Evolutionary conservation across 2,113 vertebrate genomes (phyloP).

Genomic region (Callopanchax toddi): DNA sequence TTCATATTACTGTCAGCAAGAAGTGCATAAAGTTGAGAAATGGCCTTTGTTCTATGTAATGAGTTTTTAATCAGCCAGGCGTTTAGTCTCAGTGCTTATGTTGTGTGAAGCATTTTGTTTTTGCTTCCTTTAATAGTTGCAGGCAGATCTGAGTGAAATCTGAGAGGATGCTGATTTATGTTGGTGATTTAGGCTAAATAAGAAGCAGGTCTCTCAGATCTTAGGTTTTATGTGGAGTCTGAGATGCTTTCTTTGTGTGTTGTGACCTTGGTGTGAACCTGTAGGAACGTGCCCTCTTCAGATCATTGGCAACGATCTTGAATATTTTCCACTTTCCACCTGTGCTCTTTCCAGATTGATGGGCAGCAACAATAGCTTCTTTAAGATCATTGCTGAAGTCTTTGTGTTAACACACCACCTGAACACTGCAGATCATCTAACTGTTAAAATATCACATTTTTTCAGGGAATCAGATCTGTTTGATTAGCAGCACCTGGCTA

Average conservation of each 20-base stretch:
- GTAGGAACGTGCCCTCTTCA: not conserved
- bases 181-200: too few species aligned
- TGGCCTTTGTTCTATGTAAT: too few species aligned
- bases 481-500: not conserved
- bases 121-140: too few species aligned
- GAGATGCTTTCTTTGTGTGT: not conserved
- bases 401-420: not conserved
- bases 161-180: too few species aligned
- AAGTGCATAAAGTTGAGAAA: too few species aligned
- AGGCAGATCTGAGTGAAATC: too few species aligned
- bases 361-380: not conserved
- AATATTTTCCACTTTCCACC: not conserved
- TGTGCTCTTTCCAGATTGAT: not conserved
- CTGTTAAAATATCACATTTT: not conserved
- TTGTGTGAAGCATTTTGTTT: too few species aligned
- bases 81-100: too few species aligned
- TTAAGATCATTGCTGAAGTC: not conserved
- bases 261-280: not conserved
- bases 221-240: too few species aligned
- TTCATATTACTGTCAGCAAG: too few species aligned
- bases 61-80: too few species aligned
- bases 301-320: not conserved
- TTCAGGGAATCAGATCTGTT: not conserved
- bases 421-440: not conserved
- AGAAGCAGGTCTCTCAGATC: not conserved